phyloP scores from a whole-genome alignment of 2,888 invertebrate species.

The Ectemnius cavifrons region DNA sequence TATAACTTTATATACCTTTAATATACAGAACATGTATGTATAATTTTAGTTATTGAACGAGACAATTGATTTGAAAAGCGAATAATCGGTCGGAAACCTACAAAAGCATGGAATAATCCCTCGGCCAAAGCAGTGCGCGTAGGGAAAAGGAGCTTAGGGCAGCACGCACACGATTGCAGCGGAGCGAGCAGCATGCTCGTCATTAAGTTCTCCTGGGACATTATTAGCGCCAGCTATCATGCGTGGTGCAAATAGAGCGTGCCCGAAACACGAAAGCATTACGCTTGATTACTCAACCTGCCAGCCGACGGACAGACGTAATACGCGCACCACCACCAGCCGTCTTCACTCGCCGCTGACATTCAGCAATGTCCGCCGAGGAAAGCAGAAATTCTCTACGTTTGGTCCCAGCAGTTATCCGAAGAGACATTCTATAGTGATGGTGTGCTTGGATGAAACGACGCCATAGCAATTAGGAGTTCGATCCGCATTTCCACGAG shows the following conservation, averaged over 20 bases:
- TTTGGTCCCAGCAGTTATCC: no score
- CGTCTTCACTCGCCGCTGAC: constrained; percentile 15
- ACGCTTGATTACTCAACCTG: constrained; percentile 68
- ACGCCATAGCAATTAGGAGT: no score
- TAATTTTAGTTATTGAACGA: no score
- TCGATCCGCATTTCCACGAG: constrained; percentile 62
- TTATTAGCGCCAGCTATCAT: constrained; percentile 75
- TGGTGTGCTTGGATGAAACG: no score
- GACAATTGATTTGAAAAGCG: no score
- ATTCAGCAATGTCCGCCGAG: neutral
- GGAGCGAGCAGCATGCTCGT: constrained; percentile 52
- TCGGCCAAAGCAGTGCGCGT: neutral
- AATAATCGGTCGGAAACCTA: neutral
- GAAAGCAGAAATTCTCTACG: neutral
- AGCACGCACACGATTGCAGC: constrained; percentile 59
- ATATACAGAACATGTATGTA: no score
- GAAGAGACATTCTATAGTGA: no score
- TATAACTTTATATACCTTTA: no score
- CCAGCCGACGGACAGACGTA: constrained; percentile 51
- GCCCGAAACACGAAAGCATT: constrained; percentile 70
- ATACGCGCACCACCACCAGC: constrained; percentile 22
- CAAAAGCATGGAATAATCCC: neutral
- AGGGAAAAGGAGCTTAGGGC: constrained; percentile 20
- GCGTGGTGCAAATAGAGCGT: constrained; percentile 71
- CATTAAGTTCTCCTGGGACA: constrained; percentile 72